Evolutionary conservation across 2,888 invertebrate species (phyloP).

Genomic region (Lasioglossum calceatum): DNA sequence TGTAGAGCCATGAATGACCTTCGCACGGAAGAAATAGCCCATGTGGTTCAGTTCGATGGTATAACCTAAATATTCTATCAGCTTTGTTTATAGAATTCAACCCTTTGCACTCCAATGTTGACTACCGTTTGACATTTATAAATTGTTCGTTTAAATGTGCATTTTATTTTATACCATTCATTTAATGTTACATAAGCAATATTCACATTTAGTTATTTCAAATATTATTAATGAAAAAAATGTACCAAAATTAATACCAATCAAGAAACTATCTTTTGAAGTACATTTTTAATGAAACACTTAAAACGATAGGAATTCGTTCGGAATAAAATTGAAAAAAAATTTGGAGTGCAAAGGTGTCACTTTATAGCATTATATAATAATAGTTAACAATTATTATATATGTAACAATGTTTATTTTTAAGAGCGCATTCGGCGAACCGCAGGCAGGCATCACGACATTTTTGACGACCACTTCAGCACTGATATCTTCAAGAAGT

Average conservation of each 20-base stretch:
- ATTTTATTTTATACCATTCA: background rate
- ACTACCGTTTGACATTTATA: background rate
- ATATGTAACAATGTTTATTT: background rate
- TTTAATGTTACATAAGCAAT: background rate
- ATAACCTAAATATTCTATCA: conserved; percentile 63
- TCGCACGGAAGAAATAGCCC: conserved; percentile 89
- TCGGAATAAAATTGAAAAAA: too few relatives aligned
- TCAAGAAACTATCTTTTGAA: too few relatives aligned
- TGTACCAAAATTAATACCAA: too few relatives aligned
- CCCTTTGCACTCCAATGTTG: background rate
- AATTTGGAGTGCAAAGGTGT: too few relatives aligned
- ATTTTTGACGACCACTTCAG: conserved; percentile 48
- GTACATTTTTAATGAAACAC: too few relatives aligned
- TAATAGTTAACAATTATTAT: background rate
- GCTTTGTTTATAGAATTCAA: background rate
- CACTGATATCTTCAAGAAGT: conserved; percentile 82
- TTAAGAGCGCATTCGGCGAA: conserved; percentile 54
- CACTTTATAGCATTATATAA: background rate
- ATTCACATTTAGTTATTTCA: background rate
- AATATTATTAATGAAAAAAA: background rate
- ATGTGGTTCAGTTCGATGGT: conserved; percentile 89
- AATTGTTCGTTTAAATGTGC: background rate
- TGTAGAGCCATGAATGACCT: conserved; percentile 91
- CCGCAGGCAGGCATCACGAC: conserved; percentile 60
- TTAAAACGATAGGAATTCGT: too few relatives aligned